Conservation (phyloP, 2,888 invertebrate genomes). For the Dendrolimus houi region DNA sequence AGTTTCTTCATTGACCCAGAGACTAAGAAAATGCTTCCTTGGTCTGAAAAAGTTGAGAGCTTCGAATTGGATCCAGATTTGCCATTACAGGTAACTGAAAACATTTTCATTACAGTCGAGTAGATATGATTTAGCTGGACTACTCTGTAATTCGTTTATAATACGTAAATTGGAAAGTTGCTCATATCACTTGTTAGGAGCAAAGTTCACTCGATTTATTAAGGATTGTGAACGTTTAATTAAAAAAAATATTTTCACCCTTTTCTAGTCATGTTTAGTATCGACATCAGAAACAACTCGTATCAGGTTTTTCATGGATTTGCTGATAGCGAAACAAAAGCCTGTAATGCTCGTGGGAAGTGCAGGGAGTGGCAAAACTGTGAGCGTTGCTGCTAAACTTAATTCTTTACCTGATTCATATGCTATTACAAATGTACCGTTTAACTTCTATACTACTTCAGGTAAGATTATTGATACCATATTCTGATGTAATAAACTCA, state of each 20-base stretch:
- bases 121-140: too few species aligned
- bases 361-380: conserved; percentile 94
- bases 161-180: too few species aligned
- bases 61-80: conserved; percentile 92
- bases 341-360: conserved; percentile 95
- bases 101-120: background rate
- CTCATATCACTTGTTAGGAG: too few species aligned
- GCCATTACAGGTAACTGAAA: conserved; percentile 85
- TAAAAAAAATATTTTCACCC: conserved; percentile 9
- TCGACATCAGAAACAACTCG: conserved; percentile 94
- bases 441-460: conserved; percentile 96
- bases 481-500: background rate
- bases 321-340: conserved; percentile 84
- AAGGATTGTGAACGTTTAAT: too few species aligned
- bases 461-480: conserved; percentile 43
- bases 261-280: conserved; percentile 84
- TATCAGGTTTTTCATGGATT: conserved; percentile 90
- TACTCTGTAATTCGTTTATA: too few species aligned
- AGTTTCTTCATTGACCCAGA: conserved; percentile 92
- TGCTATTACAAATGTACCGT: conserved; percentile 91
- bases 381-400: conserved; percentile 91
- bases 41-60: conserved; percentile 86
- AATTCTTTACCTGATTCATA: conserved; percentile 84
- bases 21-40: conserved; percentile 89
- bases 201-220: too few species aligned